Conservation (phyloP, 2,113 vertebrate genomes). For the Crotophaga sulcirostris region DNA sequence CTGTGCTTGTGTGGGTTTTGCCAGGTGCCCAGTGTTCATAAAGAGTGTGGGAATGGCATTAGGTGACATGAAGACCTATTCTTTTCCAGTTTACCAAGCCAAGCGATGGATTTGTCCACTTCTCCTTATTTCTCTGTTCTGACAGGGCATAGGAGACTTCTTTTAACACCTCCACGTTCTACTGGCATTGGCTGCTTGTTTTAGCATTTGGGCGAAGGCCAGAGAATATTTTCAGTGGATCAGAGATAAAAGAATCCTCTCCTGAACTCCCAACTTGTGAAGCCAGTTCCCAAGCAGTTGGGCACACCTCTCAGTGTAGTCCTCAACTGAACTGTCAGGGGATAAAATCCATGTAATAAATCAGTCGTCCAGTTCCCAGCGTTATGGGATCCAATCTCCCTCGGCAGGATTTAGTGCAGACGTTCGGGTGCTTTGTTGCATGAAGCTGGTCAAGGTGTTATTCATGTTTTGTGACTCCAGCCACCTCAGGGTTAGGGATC, state of each 20-base stretch:
- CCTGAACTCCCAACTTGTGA: neutral
- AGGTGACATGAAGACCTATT: neutral
- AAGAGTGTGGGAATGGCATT: neutral
- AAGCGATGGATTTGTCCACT: neutral
- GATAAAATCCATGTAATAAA: slow-evolving; percentile 49
- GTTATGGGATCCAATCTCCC: slow-evolving; percentile 29
- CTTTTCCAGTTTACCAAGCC: neutral
- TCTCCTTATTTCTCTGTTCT: neutral
- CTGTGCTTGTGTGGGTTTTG: neutral
- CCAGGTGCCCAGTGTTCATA: neutral
- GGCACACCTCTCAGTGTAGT: neutral
- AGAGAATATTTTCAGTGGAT: neutral
- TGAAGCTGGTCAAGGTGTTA: slow-evolving; percentile 41
- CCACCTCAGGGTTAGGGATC: slow-evolving; percentile 54
- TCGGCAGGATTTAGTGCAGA: slow-evolving; percentile 56
- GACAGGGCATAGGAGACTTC: neutral
- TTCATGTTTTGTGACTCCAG: slow-evolving; percentile 50
- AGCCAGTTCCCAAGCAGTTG: neutral
- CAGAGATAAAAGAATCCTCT: neutral
- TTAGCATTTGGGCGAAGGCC: neutral
- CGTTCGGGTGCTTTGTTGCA: slow-evolving; percentile 42
- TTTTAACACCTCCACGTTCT: neutral
- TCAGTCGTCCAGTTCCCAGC: neutral
- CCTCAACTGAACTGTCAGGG: slow-evolving; percentile 6
- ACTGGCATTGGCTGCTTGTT: neutral